Conservation (phyloP, 2,797 vertebrate species). For the Melopsittacus undulatus region DNA sequence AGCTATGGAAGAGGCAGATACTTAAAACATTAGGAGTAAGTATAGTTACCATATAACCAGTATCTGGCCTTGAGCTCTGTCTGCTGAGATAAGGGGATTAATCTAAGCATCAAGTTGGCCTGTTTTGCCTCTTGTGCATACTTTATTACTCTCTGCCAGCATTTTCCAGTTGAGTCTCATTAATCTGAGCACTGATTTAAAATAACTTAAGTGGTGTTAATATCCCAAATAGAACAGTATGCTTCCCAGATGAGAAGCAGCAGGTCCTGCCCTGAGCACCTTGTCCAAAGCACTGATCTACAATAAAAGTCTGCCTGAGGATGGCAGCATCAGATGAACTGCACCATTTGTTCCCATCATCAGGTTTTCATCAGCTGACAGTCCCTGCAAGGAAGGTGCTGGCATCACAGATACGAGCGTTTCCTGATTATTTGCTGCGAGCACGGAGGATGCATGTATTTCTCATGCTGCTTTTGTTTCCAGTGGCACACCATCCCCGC, state of each 20-base stretch:
- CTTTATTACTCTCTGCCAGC: not conserved
- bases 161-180: not conserved
- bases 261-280: not conserved
- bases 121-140: not conserved
- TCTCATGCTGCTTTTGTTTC: constrained; percentile 48
- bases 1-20: not conserved
- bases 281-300: not conserved
- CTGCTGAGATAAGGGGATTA: not conserved
- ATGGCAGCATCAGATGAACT: not conserved
- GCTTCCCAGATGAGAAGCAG: not conserved
- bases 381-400: not conserved
- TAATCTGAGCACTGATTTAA: not conserved
- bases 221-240: not conserved
- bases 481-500: constrained; percentile 36
- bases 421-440: not conserved
- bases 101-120: not conserved
- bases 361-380: not conserved
- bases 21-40: not conserved
- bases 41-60: not conserved
- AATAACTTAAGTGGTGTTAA: not conserved
- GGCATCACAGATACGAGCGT: not conserved
- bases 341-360: not conserved
- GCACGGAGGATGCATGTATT: constrained; percentile 23
- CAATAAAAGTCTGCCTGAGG: not conserved
- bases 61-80: not conserved